A percentile compares a stretch with the other conserved stretches of the same genome.
Evolutionary conservation across 2,113 vertebrate genomes (phyloP).

Genomic region (human): GRCh38 chr3:114765001-114765500

Average conservation of each 20-base stretch:
- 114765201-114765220: neutral
- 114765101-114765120: neutral
- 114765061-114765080: neutral
- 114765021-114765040: neutral
- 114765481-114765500: neutral
- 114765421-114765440: neutral
- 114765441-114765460: neutral
- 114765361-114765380: neutral
- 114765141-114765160: neutral
- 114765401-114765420: neutral
- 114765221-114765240: neutral
- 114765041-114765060: neutral
- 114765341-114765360: neutral
- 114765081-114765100: neutral
- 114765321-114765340: neutral
- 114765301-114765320: neutral
- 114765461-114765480: neutral
- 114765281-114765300: neutral
- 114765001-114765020: neutral
- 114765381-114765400: neutral
- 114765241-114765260: neutral
- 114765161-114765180: neutral
- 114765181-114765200: neutral
- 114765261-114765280: conserved; percentile 6
- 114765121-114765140: neutral